Conservation (phyloP, 2,113 vertebrate genomes). For the Hyperopisus bebe region DNA sequence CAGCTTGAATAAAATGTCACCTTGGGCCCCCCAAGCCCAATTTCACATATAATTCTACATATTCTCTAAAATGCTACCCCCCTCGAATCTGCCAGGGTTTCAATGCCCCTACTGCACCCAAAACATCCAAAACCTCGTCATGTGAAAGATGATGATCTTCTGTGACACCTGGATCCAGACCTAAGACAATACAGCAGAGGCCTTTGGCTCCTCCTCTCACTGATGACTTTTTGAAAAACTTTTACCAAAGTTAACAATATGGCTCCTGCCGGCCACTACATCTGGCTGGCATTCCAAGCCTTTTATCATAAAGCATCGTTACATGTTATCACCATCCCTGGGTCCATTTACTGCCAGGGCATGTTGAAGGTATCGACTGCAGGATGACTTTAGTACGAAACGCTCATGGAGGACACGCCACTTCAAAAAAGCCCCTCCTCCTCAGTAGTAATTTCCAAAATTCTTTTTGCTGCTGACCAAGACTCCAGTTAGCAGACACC, state of each 20-base stretch:
- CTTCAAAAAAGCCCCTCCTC: neutral
- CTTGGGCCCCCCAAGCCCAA: neutral
- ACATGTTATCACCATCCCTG: neutral
- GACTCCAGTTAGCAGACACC: neutral
- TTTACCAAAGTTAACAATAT: neutral
- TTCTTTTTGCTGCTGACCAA: neutral
- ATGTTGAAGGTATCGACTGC: neutral
- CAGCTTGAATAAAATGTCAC: neutral
- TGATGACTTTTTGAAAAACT: neutral
- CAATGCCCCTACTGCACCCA: neutral
- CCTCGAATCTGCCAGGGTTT: neutral
- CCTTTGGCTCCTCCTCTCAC: neutral
- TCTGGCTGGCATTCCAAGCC: neutral
- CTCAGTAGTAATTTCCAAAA: neutral
- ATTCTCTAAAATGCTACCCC: neutral
- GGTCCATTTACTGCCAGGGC: neutral
- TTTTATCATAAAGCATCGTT: neutral
- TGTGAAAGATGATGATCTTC: constrained; percentile 37
- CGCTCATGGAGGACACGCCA: neutral
- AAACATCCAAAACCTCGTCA: constrained; percentile 42
- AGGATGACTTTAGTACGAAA: neutral
- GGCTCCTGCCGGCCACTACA: neutral
- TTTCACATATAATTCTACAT: neutral
- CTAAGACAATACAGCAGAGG: neutral
- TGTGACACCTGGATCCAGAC: constrained; percentile 26